These are phyloP conservation scores for Elaphurus davidianus DNA, from an alignment of 2,113 vertebrate species.

Conservation along the genomic window DNA sequence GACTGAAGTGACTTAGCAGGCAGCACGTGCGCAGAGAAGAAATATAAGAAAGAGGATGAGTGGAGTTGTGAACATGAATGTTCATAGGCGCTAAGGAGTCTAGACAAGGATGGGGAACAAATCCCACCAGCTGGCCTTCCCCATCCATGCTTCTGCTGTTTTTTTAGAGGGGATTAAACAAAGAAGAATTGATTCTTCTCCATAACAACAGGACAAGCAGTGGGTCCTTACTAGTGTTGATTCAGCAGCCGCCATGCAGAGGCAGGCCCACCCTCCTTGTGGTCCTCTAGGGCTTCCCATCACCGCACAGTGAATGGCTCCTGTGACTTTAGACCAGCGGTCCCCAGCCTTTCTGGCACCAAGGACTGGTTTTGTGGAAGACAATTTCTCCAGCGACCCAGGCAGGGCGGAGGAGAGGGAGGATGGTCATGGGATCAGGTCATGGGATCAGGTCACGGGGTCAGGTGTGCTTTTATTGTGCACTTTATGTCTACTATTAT, in stretches of 20 bases:
- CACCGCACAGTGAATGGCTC: accelerated
- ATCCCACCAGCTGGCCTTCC: neutral
- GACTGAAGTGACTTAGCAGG: neutral
- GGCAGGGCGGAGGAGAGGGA: accelerated
- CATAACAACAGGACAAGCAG: no score
- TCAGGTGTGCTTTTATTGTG: neutral
- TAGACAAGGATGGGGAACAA: neutral
- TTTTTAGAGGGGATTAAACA: neutral
- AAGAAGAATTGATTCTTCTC: neutral
- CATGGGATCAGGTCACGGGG: accelerated
- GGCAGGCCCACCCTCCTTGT: neutral
- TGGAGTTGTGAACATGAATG: neutral
- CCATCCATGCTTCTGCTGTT: neutral
- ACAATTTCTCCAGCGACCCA: neutral
- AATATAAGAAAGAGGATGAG: neutral
- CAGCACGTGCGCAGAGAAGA: neutral
- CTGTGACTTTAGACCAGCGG: neutral
- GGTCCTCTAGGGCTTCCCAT: neutral
- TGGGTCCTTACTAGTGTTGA: accelerated
- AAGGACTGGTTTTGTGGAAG: neutral
- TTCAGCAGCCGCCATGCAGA: accelerated
- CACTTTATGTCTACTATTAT: neutral
- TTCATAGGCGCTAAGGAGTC: neutral
- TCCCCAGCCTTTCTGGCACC: neutral
- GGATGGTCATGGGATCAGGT: neutral